Evolutionary conservation across 1,140 invertebrate genomes (phyloP).

Genomic region (Leptopilina boulardi): DNA sequence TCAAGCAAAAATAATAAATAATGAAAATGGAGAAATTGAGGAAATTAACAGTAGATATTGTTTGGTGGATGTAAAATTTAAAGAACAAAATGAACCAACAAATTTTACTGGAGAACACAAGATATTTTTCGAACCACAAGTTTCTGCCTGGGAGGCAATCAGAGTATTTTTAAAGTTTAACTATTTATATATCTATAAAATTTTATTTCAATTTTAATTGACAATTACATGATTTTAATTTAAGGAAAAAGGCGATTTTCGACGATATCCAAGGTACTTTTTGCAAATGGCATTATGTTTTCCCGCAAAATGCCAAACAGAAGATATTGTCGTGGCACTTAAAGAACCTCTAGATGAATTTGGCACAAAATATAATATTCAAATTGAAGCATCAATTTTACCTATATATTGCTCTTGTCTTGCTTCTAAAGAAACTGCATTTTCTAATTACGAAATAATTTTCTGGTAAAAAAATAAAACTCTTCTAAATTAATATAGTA

Average conservation of each 20-base stretch:
- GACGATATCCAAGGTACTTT: conserved; percentile 55
- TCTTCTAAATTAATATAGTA: conserved; percentile 44
- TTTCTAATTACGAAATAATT: too few relatives aligned
- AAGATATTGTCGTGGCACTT: conserved; percentile 55
- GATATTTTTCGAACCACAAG: conserved; percentile 60
- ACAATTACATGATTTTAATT: neutral
- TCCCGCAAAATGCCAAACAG: conserved; percentile 60
- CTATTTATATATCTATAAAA: too few relatives aligned
- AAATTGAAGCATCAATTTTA: conserved; percentile 43
- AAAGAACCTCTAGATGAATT: conserved; percentile 45
- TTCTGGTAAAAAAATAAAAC: conserved; percentile 36
- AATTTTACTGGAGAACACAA: conserved; percentile 44
- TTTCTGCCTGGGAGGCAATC: too few relatives aligned
- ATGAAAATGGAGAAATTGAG: too few relatives aligned
- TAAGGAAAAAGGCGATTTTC: conserved; percentile 57
- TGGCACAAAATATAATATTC: conserved; percentile 41
- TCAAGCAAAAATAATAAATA: too few relatives aligned
- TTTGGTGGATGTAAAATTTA: conserved; percentile 55
- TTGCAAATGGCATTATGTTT: too few relatives aligned
- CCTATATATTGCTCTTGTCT: too few relatives aligned
- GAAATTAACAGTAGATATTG: too few relatives aligned
- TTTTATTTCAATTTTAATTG: too few relatives aligned
- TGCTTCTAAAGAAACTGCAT: too few relatives aligned
- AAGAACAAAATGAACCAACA: conserved; percentile 39
- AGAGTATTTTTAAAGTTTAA: conserved; percentile 50